A percentile compares a stretch with the other conserved stretches of the same genome.
phyloP scores from a whole-genome alignment of 2,797 vertebrate genomes.

The Sebastes reedi region DNA sequence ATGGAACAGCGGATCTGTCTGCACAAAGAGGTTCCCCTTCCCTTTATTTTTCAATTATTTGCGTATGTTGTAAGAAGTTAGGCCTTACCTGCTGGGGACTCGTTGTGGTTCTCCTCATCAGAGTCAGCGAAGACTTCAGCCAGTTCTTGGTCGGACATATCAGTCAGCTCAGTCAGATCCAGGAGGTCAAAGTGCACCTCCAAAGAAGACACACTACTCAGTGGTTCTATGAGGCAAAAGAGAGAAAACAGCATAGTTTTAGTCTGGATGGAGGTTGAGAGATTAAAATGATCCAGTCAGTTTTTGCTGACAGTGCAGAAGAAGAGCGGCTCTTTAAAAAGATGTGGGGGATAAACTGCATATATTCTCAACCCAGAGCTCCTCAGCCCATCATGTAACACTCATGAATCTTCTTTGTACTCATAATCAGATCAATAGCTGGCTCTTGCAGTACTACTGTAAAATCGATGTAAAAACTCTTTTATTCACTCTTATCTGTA shows the following conservation, averaged over 20 bases:
- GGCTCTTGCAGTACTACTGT: neutral
- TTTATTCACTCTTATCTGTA: conserved; percentile 13
- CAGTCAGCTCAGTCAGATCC: conserved; percentile 96
- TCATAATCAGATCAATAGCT: conserved; percentile 42
- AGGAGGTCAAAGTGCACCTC: conserved; percentile 98
- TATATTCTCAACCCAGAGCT: conserved; percentile 21
- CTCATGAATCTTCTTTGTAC: conserved; percentile 9
- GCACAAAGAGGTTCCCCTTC: neutral
- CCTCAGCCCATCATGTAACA: neutral
- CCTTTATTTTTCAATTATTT: neutral
- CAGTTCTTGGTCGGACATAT: conserved; percentile 98
- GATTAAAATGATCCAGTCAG: neutral
- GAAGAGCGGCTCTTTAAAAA: conserved; percentile 4
- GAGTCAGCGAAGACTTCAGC: conserved; percentile 96
- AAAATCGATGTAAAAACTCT: conserved; percentile 24
- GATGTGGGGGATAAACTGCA: neutral
- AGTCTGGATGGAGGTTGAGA: neutral
- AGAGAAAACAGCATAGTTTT: neutral
- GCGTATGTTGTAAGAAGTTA: neutral
- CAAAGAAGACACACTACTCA: conserved; percentile 97
- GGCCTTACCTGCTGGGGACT: conserved; percentile 86
- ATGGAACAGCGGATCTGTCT: neutral
- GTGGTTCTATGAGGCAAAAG: conserved; percentile 86
- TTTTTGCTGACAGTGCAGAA: conserved; percentile 17
- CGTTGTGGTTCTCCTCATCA: conserved; percentile 91